Evolutionary conservation across 37 sponge, comb jelly and placozoan species (phyloP).

Genomic region (Halichondria panicea): DNA sequence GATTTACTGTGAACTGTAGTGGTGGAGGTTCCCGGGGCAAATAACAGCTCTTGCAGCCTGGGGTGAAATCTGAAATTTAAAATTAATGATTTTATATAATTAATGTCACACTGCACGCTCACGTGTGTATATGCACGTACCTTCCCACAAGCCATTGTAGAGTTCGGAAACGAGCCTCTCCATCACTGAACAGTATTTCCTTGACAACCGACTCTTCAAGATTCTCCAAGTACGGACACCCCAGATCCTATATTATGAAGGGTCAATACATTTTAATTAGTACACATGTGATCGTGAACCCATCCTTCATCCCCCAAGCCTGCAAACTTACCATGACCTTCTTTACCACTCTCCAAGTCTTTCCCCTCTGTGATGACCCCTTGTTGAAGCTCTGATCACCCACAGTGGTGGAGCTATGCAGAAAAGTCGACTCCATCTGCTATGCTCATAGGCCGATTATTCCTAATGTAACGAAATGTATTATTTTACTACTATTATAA

Average conservation of each 20-base stretch:
- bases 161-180: slow-evolving; percentile 65
- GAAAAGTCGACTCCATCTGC: no score
- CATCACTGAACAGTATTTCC: slow-evolving; percentile 59
- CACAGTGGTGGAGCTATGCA: no score
- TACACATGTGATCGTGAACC: no score
- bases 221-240: slow-evolving; percentile 67
- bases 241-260: slow-evolving; percentile 26
- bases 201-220: slow-evolving; percentile 40
- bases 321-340: no score
- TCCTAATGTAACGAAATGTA: no score
- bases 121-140: slow-evolving; percentile 21
- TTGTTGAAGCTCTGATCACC: no score
- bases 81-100: not conserved
- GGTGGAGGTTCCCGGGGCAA: not conserved
- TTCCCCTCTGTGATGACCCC: no score
- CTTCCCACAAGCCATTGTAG: slow-evolving; percentile 68
- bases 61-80: slow-evolving; percentile 28
- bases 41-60: slow-evolving; percentile 16
- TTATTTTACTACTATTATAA: no score
- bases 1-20: slow-evolving; percentile 8
- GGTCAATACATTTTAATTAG: no score
- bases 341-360: no score
- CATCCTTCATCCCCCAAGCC: no score
- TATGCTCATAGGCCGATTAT: no score
- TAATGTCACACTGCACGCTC: not conserved